Conservation (phyloP, 2,797 vertebrate genomes). For the Pteronotus mesoamericanus region DNA sequence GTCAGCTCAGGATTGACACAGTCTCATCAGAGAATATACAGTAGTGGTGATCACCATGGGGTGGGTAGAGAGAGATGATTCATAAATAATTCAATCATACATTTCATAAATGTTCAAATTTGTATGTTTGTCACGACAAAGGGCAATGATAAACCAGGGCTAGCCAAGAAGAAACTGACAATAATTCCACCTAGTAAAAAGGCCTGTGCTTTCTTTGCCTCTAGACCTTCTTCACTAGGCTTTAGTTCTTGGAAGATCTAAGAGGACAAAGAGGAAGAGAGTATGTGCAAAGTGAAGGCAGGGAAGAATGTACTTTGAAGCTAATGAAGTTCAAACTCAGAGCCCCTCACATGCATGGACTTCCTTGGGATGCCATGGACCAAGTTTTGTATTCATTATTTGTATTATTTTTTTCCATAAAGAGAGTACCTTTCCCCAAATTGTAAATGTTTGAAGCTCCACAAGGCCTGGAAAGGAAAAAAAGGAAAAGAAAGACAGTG, state of each 20-base stretch:
- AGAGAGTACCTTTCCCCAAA: not conserved
- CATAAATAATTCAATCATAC: not conserved
- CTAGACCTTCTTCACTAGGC: not conserved
- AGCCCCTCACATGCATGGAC: not conserved
- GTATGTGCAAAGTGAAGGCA: not conserved
- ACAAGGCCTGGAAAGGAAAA: not conserved
- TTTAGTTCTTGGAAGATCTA: conserved; percentile 2
- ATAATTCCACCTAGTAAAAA: not conserved
- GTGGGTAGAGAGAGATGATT: not conserved
- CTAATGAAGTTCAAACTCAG: not conserved
- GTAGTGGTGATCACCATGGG: not conserved
- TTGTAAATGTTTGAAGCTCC: not conserved
- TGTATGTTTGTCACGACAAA: not conserved
- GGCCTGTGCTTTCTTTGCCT: not conserved
- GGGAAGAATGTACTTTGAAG: not conserved
- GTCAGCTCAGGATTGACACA: not conserved
- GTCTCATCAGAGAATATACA: not conserved
- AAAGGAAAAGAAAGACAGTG: not conserved
- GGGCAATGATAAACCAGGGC: not conserved
- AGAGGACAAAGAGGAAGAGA: not conserved
- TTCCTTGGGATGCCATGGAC: not conserved
- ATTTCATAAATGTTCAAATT: not conserved
- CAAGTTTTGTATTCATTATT: not conserved
- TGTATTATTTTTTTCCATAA: not conserved
- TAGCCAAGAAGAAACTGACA: not conserved